These are phyloP conservation scores for Rhinolophus ferrumequinum DNA, from an alignment of 2,113 vertebrate species.

Conservation along the genomic window DNA sequence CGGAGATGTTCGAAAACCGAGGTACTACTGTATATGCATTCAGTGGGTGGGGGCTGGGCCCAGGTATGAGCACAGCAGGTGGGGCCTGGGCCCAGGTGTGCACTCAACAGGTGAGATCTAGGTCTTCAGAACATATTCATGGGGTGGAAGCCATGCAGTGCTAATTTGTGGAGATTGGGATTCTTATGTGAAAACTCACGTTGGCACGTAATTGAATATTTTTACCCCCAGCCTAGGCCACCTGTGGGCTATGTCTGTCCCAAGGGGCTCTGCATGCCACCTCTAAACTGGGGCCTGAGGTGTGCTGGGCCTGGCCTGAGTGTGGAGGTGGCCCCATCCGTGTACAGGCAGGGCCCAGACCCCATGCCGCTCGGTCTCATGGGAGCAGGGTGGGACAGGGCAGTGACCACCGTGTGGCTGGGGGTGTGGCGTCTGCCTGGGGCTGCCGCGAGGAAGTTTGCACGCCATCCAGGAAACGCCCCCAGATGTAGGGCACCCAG, in stretches of 20 bases:
- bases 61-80: neutral
- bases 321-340: neutral
- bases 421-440: too few species aligned
- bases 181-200: neutral
- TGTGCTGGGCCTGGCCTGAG: neutral
- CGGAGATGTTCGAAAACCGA: too few species aligned
- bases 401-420: neutral
- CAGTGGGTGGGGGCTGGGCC: neutral
- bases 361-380: rapidly evolving
- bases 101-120: neutral
- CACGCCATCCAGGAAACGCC: too few species aligned
- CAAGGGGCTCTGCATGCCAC: neutral
- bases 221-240: neutral
- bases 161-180: neutral
- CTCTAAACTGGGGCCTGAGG: neutral
- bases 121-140: neutral
- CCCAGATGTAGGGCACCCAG: neutral
- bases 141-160: neutral
- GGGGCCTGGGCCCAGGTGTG: neutral
- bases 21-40: too few species aligned
- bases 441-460: too few species aligned
- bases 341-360: rapidly evolving
- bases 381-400: neutral
- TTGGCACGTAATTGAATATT: neutral
- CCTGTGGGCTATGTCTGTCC: neutral